Evolutionary conservation across 2,888 invertebrate species (phyloP).

Genomic region (Tillus elongatus): DNA sequence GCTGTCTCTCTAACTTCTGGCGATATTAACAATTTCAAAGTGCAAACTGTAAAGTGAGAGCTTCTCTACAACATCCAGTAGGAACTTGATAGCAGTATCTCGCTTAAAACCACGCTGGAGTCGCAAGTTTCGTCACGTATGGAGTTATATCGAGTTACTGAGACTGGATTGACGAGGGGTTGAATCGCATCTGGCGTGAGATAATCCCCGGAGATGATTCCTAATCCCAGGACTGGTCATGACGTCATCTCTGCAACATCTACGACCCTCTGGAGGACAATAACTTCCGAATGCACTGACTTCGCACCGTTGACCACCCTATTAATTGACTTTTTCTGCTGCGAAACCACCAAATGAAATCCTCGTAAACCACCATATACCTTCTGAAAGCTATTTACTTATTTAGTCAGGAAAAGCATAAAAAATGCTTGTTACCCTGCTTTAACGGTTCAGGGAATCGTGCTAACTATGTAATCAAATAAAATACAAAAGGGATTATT

Average conservation of each 20-base stretch:
- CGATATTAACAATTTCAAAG: slow-evolving; percentile 20
- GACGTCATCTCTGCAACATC: slow-evolving; percentile 32
- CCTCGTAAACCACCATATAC: slow-evolving; percentile 11
- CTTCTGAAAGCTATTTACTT: too few species aligned
- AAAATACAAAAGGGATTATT: too few species aligned
- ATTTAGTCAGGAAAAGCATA: too few species aligned
- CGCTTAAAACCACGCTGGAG: slow-evolving; percentile 17
- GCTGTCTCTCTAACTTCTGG: slow-evolving; percentile 21
- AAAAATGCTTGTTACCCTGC: too few species aligned
- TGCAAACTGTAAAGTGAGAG: slow-evolving; percentile 18
- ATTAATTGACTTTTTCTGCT: slow-evolving; percentile 26
- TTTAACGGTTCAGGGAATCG: too few species aligned
- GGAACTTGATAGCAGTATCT: too few species aligned
- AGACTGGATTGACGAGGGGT: slow-evolving; percentile 32
- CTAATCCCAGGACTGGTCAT: slow-evolving; percentile 35
- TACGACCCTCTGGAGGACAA: slow-evolving; percentile 25
- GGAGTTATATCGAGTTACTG: slow-evolving; percentile 36
- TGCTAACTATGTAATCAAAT: too few species aligned
- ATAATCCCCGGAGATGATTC: slow-evolving; percentile 37
- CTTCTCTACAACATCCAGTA: too few species aligned
- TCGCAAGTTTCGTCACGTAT: slow-evolving; percentile 36
- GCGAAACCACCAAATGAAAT: slow-evolving; percentile 22
- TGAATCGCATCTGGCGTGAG: slow-evolving; percentile 32
- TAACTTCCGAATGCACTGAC: slow-evolving; percentile 31
- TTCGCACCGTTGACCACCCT: slow-evolving; percentile 21